A percentile compares a stretch with the other conserved stretches of the same genome.
Evolutionary conservation across 2,113 vertebrate genomes (phyloP).

Genomic region (Vanacampus margaritifer): DNA sequence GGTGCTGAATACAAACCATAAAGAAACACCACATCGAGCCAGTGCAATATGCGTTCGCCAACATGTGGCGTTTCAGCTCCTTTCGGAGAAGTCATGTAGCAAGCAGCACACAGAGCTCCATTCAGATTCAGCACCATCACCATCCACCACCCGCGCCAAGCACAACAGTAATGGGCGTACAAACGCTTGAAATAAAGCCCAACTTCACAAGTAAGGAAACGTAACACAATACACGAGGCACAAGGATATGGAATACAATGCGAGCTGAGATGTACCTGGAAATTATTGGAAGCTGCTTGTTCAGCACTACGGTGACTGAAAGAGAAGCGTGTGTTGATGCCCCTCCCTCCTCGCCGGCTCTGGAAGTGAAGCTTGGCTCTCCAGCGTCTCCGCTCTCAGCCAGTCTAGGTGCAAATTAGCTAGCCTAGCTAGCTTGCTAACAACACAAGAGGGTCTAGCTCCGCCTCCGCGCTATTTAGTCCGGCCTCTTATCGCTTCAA

Average conservation of each 20-base stretch:
- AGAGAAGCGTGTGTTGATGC: background rate
- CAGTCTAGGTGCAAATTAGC: background rate
- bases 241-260: background rate
- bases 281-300: background rate
- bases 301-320: background rate
- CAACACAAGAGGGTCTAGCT: no score
- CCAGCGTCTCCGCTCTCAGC: background rate
- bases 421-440: no score
- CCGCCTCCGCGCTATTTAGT: no score
- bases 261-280: constrained; percentile 17
- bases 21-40: background rate
- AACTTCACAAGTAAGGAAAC: background rate
- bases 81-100: background rate
- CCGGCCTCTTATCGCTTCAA: no score
- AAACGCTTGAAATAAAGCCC: background rate
- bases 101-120: constrained; percentile 11
- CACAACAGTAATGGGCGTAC: background rate
- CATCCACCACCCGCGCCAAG: constrained; percentile 10
- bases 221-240: no score
- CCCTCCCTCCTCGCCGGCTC: constrained; percentile 16
- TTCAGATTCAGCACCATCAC: constrained; percentile 23
- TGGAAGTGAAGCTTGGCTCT: background rate
- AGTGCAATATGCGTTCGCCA: no score
- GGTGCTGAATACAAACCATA: background rate
- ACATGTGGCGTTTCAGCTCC: background rate